Evolutionary conservation across 2,113 vertebrate species (phyloP).

Genomic region (Paraplagusia blochii): DNA sequence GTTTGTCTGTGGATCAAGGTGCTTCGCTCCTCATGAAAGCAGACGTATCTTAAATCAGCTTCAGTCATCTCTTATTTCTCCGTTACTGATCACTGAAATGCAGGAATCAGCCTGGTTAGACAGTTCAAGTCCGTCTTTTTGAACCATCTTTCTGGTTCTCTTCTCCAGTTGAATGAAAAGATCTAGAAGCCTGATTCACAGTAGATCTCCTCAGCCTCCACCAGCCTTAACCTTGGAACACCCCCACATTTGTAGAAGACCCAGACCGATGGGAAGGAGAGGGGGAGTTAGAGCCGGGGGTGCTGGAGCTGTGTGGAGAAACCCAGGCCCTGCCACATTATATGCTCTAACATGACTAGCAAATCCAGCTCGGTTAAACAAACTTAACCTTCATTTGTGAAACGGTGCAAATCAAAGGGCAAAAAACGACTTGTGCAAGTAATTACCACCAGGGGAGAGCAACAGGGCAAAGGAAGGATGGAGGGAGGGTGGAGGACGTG

Average conservation of each 20-base stretch:
- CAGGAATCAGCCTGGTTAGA: constrained; percentile 11
- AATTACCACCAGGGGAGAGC: constrained; percentile 86
- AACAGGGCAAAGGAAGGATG: constrained; percentile 62
- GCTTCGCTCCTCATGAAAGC: constrained; percentile 10
- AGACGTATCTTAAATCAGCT: constrained; percentile 36
- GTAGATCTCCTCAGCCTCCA: constrained; percentile 74
- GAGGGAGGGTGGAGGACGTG: constrained; percentile 20
- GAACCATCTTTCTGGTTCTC: constrained; percentile 56
- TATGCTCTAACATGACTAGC: constrained; percentile 96
- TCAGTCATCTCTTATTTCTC: constrained; percentile 23
- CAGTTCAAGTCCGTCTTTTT: constrained; percentile 55
- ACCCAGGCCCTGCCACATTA: constrained; percentile 84
- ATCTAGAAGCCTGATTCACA: constrained; percentile 56
- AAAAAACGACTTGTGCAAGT: constrained; percentile 86
- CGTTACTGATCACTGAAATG: constrained; percentile 7
- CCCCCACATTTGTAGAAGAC: constrained; percentile 24
- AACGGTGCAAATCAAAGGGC: constrained; percentile 87
- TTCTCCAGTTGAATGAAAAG: constrained; percentile 53
- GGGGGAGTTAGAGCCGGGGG: constrained; percentile 23
- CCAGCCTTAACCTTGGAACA: constrained; percentile 88
- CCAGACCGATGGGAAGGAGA: constrained; percentile 33
- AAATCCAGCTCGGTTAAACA: constrained; percentile 95
- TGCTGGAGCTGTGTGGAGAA: constrained; percentile 63
- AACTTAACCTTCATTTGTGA: constrained; percentile 99
- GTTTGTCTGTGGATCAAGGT: constrained; percentile 16